Evolutionary conservation across 2,888 invertebrate species (phyloP).

Genomic region (Diadegma fenestrale): DNA sequence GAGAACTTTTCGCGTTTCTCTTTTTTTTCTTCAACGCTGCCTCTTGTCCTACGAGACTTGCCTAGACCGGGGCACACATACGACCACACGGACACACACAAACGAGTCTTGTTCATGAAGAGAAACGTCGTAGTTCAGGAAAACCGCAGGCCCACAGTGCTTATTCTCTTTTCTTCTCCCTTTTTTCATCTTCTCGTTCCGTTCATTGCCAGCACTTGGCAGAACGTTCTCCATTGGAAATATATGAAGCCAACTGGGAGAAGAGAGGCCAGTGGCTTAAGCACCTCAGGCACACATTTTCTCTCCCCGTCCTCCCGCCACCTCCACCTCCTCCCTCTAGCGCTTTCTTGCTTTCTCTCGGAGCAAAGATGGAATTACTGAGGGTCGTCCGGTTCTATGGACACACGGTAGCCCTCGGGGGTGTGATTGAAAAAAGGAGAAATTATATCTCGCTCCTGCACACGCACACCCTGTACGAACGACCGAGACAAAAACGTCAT

Average conservation of each 20-base stretch:
- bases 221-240: conserved; percentile 74
- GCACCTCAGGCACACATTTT: conserved; percentile 68
- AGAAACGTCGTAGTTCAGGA: conserved; percentile 23
- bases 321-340: neutral
- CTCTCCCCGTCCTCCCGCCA: conserved; percentile 61
- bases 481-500: neutral
- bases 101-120: neutral
- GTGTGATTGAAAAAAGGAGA: conserved; percentile 79
- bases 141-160: conserved; percentile 23
- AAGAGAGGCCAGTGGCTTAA: conserved; percentile 68
- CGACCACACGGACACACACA: neutral
- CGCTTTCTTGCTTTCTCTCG: neutral
- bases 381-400: conserved; percentile 66
- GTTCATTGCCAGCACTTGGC: conserved; percentile 63
- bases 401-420: conserved; percentile 73
- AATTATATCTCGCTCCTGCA: conserved; percentile 71
- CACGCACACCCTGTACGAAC: neutral
- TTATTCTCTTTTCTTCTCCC: conserved; percentile 60
- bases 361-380: conserved; percentile 73
- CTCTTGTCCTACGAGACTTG: conserved; percentile 25
- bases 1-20: conserved; percentile 54
- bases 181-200: conserved; percentile 66
- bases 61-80: neutral
- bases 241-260: conserved; percentile 77
- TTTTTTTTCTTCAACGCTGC: conserved; percentile 31